Base-by-base conservation (phyloP, 2,113 vertebrate species). In the Oncorhynchus masou region DNA sequence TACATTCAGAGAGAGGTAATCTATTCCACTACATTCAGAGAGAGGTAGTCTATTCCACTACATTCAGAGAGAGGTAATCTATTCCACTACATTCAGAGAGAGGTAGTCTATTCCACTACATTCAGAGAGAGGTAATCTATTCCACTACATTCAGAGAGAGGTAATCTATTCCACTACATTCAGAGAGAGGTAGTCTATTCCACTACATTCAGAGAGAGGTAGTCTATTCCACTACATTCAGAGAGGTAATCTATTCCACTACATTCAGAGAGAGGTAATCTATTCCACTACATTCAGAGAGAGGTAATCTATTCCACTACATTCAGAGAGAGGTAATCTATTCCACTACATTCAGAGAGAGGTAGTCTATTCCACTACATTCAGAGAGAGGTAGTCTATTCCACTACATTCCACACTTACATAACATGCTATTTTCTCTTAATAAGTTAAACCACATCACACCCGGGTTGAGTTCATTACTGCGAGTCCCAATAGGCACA, bases 401-500 rank as follows among this genome's bases (percentile, higher is more conserved):
- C 54, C 69, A 2, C 62, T 79, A 3, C 16, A 15, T 19, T 31
- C 11, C 27, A 29, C 13, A 66, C 11, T 6, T 13, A 67, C 39
- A 39, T 39, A 3, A n/a, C 31, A 71, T 59, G 25, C 1, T 65
- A 77, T 22, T 73, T 64, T 73, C 25, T 69, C 13, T 1, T 1
- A 75, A 16, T 45, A 24, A 31, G 29, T 54, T 54, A 5, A 54
- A 54, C 24, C 60, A 15, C 60, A 68, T 66, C 29, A 59, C 74
- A 67, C 5, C n/a, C 3, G 3, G 16, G 22, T 73, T 76, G 13
- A 25, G 80, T 16, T 75, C 68, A 84, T 75, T 74, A 67, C 39
- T 81, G 67, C 22, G 25, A 16, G 45, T 12, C 39, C 39, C 39
- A 45, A 45, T 12, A 9, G 9, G 2, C 39, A 12, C 2, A 45